Evolutionary conservation across 2,888 invertebrate species (phyloP), one percentile per base, ranked within the genome.

Genomic region (Callyntrura sp.): DNA sequence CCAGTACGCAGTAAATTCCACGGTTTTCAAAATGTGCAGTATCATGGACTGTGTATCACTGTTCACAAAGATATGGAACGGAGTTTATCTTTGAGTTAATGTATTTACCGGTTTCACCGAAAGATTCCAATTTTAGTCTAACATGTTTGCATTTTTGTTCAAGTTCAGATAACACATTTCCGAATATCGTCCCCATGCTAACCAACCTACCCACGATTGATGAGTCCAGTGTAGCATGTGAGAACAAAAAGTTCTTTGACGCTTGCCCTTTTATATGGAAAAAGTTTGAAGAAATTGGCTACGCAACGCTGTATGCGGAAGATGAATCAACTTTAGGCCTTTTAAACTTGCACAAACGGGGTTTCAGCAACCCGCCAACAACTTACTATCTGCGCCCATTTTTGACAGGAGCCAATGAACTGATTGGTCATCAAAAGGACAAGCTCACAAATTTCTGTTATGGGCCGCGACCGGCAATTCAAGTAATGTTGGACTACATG

Each of bases 211-310:
- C 95, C 60, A 94, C 94, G 73, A 45, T 12, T 4, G 57, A 90
- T 17, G 68, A 73, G 2, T 35, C 48, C 0, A 12, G 2, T 48
- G 1, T 94, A 0, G 98, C 98, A 94, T 96, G 96, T 95, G 95
- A 95, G 0, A 95, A 95, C n/a, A 94, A 95, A 0, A 94, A 94
- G 73, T 95, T 96, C 23, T 97, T 97, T 94, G 98, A 98, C 94
- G 95, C 96, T n/a, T 98, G 98, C 93, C 96, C 97, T 0, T 97
- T 98, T 92, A 95, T 98, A 78, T 98, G 98, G 98, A 96, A 97
- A 91, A 96, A 96, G 93, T 98, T 95, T 94, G 96, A 96, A 91
- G 95, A 96, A 0, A 95, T 95, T 0, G 97, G 97, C 0, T 98
- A 96, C 94, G 95, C 96, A 78, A 98, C 98, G 0, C 82, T 96